Evolutionary conservation across 2,888 invertebrate species (phyloP).

Genomic region (Noctua pronuba): DNA sequence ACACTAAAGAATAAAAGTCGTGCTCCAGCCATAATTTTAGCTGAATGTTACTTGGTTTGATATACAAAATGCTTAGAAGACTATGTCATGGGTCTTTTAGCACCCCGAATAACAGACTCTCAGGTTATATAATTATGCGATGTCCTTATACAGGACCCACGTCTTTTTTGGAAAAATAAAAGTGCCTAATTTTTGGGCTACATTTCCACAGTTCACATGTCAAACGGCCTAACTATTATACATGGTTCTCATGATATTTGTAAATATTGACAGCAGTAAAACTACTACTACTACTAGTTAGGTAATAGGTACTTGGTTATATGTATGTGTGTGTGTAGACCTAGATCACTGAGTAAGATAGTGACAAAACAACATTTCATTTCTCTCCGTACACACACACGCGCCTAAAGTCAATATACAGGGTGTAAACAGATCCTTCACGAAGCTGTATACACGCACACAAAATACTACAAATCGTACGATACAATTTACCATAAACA

Average conservation of each 20-base stretch:
- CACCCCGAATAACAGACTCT: neutral
- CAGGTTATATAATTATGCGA: too few relatives aligned
- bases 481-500: too few relatives aligned
- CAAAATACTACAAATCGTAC: too few relatives aligned
- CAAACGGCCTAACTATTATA: neutral
- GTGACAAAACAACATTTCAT: too few relatives aligned
- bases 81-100: neutral
- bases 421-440: too few relatives aligned
- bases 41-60: neutral
- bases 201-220: neutral
- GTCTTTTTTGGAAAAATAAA: neutral
- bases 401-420: too few relatives aligned
- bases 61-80: neutral
- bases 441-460: too few relatives aligned
- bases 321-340: neutral
- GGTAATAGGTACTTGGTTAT: neutral
- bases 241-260: neutral
- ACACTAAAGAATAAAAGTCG: neutral
- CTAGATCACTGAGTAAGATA: neutral
- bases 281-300: neutral
- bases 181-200: neutral
- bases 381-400: too few relatives aligned
- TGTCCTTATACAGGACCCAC: too few relatives aligned
- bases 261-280: neutral
- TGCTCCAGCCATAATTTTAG: neutral